Base-by-base conservation (phyloP, 1,140 invertebrate species). In the Gyrodactylus salaris region DNA sequence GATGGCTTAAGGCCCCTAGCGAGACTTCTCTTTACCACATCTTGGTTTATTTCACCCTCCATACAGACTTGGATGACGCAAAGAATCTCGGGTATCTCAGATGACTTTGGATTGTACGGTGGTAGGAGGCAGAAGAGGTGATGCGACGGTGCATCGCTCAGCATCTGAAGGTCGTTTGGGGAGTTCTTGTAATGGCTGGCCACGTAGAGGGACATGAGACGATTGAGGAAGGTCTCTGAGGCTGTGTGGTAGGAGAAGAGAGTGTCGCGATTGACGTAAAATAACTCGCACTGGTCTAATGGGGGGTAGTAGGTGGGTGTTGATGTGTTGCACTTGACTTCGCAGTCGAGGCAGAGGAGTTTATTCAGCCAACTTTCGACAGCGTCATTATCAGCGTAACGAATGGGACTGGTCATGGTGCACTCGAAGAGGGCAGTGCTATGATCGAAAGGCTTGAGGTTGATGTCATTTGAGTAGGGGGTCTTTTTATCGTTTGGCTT, bases 121-220 rank as follows among this genome's bases (percentile, higher is more conserved):
- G 89, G 89, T 70, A 98, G 82, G 20, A 99, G 81, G 78, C 90
- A 93, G 83, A 97, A 99, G 22, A 99, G 79, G 81, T 95, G 89
- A 83, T 99, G 94, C 1, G 91, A 91, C 0, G 94, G 94, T 16
- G 94, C 93, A 84, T 99, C 95, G 19, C 92, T 93, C 82, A 99
- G 85, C 85, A 98, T 87, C 84, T 98, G 93, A 16, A 99, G 82
- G 83, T 99, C 95, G 84, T 99, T 96, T 0, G 95, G 95, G 74
- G 87, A 91, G 81, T 99, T 99, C 85, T 94, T 96, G 79, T 99
- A 98, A 84, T 99, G 94, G 20, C 93, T 96, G 0, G 94, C 86
- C 0, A 97, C 93, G 79, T 91, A 95, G 1, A 99, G 85, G 27
- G 88, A 85, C 74, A 98, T 89, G 0, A 99, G 77, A 76, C 88